Conservation (phyloP, 2,797 vertebrate species). For the Argyrosomus regius region DNA sequence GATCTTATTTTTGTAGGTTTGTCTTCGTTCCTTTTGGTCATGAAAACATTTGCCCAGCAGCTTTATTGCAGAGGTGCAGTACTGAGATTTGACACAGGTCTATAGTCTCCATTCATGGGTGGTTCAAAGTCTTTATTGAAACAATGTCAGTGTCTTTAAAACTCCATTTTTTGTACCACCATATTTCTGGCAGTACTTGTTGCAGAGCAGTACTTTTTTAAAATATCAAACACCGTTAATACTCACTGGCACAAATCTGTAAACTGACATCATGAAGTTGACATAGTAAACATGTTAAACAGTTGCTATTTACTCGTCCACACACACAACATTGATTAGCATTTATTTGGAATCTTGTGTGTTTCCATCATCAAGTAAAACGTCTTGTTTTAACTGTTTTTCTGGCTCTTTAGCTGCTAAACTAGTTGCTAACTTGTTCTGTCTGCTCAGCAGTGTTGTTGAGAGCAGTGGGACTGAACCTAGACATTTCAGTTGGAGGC, state of each 20-base stretch:
- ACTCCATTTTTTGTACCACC: no score
- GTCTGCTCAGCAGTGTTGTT: background rate
- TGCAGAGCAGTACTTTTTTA: no score
- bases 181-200: no score
- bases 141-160: no score
- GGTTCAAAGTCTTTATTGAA: no score
- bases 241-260: no score
- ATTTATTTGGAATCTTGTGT: background rate
- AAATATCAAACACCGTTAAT: no score
- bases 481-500: no score
- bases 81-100: background rate
- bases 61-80: background rate
- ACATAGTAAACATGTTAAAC: background rate
- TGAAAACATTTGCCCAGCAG: background rate
- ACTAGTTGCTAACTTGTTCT: background rate
- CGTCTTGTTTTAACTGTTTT: no score
- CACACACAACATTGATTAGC: background rate
- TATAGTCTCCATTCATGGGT: background rate
- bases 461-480: no score
- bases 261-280: background rate
- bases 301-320: background rate
- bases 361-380: background rate
- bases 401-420: background rate
- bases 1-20: background rate
- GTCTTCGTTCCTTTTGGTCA: background rate